Base-by-base conservation (phyloP, 23 tunicate genomes). In the Diplosoma virens region DNA sequence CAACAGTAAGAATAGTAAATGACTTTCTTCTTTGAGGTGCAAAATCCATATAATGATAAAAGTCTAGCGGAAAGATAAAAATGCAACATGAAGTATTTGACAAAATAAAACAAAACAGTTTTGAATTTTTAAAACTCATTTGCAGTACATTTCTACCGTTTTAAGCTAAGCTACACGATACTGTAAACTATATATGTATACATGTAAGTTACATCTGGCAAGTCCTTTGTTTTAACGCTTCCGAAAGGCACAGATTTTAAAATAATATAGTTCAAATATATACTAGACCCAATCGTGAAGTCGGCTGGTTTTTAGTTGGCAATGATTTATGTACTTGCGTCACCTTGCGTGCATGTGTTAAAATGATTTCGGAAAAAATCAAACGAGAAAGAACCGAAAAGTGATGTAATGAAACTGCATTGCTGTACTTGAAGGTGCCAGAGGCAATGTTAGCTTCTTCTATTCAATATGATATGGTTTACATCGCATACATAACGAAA, bases 201-300 rank as follows among this genome's bases (percentile, higher is more conserved):
- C n/a, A n/a, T n/a, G n/a, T 4, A 20, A 56, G 6, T 61, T 26
- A 61, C 69, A 61, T 61, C 69, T n/a, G 69, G 69, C 69, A 61
- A 61, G 34, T 3, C 35, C 69, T 26, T 61, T 6, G n/a, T n/a
- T n/a, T n/a, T n/a, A n/a, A n/a, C n/a, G n/a, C n/a, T 28, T 5
- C 30, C 9, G 6, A 61, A 61, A 61, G 69, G 69, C 69, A 61
- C 69, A 61, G n/a, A n/a, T n/a, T n/a, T 41, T 41, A 41, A 14
- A 61, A 35, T 29, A 25, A 20, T 55, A 14, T 55, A 55, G 63
- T 7, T 41, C 50, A 7, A 14, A 7, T 41, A 14, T 7, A 7
- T 41, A 41, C 50, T 41, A 7, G 50, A 41, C 9, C 11, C 50
- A 41, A 41, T 9, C 14, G 50, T 7, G 50, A 41, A 7, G 14